Conservation (phyloP, 2,888 invertebrate species). For the Zonitis immaculata region DNA sequence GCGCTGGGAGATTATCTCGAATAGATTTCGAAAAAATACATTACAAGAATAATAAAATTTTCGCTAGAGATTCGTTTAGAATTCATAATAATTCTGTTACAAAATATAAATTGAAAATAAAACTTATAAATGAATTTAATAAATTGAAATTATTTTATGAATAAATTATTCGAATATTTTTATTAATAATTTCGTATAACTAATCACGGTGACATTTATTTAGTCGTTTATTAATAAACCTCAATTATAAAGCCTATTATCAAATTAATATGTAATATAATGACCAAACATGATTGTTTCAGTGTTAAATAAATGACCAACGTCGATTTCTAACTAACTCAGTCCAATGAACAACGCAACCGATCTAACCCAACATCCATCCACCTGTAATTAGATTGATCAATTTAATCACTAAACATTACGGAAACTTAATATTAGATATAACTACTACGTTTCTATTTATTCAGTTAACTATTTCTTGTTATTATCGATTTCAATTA, state of each 20-base stretch:
- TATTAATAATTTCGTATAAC: too few species aligned
- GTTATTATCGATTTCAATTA: too few species aligned
- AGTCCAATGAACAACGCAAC: slow-evolving; percentile 23
- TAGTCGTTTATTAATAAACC: slow-evolving; percentile 21
- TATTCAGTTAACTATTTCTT: too few species aligned
- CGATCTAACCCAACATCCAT: slow-evolving; percentile 14
- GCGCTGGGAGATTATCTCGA: slow-evolving; percentile 20
- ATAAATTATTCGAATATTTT: too few species aligned
- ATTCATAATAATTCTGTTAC: slow-evolving; percentile 14
- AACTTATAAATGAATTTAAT: too few species aligned
- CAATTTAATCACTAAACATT: slow-evolving; percentile 17
- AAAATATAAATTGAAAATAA: not conserved
- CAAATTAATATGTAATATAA: slow-evolving; percentile 24
- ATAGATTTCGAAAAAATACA: slow-evolving; percentile 23
- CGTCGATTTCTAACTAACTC: slow-evolving; percentile 20
- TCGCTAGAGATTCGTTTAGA: slow-evolving; percentile 11
- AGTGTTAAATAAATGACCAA: slow-evolving; percentile 24
- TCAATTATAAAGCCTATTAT: slow-evolving; percentile 19
- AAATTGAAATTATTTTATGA: too few species aligned
- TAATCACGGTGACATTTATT: not conserved
- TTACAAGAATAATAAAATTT: slow-evolving; percentile 21
- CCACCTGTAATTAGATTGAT: slow-evolving; percentile 22
- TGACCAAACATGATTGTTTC: slow-evolving; percentile 23
- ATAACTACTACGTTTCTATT: too few species aligned
- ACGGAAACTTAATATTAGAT: not conserved